phyloP scores from a whole-genome alignment of 2,113 vertebrate species.

The Tachuris rubrigastra region DNA sequence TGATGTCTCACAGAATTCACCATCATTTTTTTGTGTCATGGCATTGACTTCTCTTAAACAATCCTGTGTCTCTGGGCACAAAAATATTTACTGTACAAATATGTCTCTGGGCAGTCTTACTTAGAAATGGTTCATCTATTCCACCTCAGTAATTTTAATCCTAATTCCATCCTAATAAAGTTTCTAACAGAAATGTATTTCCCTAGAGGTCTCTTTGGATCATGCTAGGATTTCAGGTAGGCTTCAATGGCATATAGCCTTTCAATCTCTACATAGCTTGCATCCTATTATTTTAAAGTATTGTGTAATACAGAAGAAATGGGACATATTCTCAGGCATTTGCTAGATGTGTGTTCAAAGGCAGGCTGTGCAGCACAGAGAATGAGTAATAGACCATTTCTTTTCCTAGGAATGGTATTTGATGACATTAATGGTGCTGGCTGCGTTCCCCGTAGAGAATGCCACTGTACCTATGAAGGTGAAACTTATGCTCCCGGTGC shows the following conservation, averaged over 20 bases:
- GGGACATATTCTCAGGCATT: not conserved
- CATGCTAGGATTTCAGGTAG: not conserved
- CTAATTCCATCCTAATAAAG: not conserved
- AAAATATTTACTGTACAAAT: not conserved
- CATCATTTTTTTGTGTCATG: not conserved
- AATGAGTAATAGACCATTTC: not conserved
- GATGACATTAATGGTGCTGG: conserved; percentile 76
- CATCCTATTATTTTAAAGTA: not conserved
- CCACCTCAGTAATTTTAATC: not conserved
- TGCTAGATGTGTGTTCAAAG: not conserved
- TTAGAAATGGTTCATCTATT: not conserved
- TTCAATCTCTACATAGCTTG: not conserved
- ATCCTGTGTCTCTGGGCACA: not conserved
- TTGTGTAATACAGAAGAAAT: not conserved
- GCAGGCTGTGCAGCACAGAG: not conserved
- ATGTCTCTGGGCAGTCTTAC: not conserved
- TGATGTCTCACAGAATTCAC: not conserved
- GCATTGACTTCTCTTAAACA: not conserved
- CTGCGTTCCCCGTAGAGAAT: conserved; percentile 69
- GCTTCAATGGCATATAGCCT: not conserved
- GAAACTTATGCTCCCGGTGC: conserved; percentile 66
- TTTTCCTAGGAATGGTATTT: conserved; percentile 70
- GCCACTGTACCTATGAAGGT: conserved; percentile 73
- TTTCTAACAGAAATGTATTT: not conserved
- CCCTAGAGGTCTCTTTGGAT: not conserved